These are phyloP conservation scores for Syrmaticus mikado DNA, from an alignment of 2,113 vertebrate genomes.

Conservation along the genomic window DNA sequence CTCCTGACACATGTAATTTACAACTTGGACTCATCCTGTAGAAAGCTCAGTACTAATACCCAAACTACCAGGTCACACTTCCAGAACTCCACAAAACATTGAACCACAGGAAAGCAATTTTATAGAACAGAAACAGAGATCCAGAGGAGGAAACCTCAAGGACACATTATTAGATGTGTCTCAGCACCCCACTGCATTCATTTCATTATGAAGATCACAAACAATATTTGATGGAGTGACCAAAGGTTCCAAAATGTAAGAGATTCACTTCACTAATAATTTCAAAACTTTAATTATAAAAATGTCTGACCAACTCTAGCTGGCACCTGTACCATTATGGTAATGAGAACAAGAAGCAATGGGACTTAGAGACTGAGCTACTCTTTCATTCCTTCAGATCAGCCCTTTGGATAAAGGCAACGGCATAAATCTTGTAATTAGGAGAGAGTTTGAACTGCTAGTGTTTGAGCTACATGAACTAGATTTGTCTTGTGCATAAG, in stretches of 20 bases:
- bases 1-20: neutral
- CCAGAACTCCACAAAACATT: neutral
- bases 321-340: neutral
- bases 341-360: neutral
- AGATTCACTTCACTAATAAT: neutral
- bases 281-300: slow-evolving; percentile 34
- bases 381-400: slow-evolving; percentile 16
- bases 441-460: slow-evolving; percentile 2
- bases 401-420: neutral
- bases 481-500: neutral
- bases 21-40: neutral
- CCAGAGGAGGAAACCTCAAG: neutral
- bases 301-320: neutral
- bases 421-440: slow-evolving; percentile 30
- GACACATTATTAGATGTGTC: slow-evolving; percentile 17
- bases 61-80: neutral
- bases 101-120: neutral
- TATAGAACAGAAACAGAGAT: neutral
- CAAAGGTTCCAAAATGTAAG: neutral
- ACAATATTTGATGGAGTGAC: neutral
- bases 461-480: neutral
- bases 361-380: neutral
- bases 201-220: neutral
- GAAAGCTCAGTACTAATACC: neutral
- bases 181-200: neutral